These are phyloP conservation scores for Encarsia formosa DNA, from an alignment of 2,888 invertebrate species.

Conservation along the genomic window DNA sequence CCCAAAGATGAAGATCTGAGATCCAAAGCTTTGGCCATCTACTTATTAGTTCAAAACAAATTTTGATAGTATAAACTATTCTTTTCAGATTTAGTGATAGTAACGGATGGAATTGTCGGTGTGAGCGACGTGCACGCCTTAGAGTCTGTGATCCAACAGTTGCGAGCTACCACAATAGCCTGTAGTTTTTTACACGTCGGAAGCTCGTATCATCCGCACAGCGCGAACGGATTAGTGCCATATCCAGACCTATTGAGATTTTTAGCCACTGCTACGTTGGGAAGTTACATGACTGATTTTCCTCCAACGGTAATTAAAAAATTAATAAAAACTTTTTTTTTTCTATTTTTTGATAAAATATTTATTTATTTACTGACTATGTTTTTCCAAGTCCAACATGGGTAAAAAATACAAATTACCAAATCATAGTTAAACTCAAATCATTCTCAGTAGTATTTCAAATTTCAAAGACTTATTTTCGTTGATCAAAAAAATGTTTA, in stretches of 20 bases:
- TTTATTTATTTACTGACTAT: not conserved
- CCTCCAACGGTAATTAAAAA: slow-evolving; percentile 55
- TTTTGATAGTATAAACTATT: no score
- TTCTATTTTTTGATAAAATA: not conserved
- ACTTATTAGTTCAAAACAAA: no score
- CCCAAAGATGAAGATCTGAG: no score
- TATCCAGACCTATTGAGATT: slow-evolving; percentile 73
- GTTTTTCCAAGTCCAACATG: not conserved
- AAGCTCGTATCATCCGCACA: slow-evolving; percentile 62
- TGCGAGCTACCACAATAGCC: slow-evolving; percentile 68
- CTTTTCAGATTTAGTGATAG: slow-evolving; percentile 64
- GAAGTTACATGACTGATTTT: slow-evolving; percentile 62
- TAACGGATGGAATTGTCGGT: slow-evolving; percentile 71
- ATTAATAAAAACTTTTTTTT: no score
- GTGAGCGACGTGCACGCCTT: slow-evolving; percentile 69
- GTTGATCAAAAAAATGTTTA: no score
- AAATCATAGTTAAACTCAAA: not conserved
- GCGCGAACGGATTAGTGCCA: slow-evolving; percentile 66
- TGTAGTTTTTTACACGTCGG: slow-evolving; percentile 74
- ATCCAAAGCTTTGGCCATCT: no score
- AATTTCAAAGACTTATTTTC: no score
- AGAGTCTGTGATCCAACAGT: slow-evolving; percentile 67
- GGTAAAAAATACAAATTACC: not conserved
- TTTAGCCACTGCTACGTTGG: slow-evolving; percentile 70
- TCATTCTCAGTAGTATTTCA: no score